Base-by-base conservation (phyloP, 2,797 vertebrate species). In the Micrastur ruficollis region DNA sequence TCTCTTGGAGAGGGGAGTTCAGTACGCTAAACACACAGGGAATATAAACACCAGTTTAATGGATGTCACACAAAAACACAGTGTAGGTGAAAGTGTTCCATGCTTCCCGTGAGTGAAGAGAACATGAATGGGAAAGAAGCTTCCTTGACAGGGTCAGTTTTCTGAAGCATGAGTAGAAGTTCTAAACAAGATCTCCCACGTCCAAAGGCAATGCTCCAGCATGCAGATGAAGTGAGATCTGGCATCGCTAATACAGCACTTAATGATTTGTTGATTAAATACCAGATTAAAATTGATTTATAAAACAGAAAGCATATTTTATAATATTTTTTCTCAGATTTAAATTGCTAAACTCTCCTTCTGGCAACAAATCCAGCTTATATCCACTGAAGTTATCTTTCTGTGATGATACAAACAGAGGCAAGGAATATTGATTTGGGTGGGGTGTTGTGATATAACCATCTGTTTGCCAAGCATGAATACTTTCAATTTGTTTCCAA, bases 271-370 rank as follows among this genome's bases (percentile, higher is more conserved):
- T 89, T 90, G 83, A 86, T 71, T 73, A 86, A 86, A 82, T 52
- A 91, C 3, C 44, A 67, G 71, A 94, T 86, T 63, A 72, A 34
- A 86, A 93, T 94, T 96, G 95, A 94, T 97, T 96, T 95, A 93
- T 95, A 94, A 81, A 93, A 89, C 58, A 82, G 34, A 72, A 76
- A 59, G 29, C 58, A 89, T 63, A 55, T 97, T 96, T 96, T 89
- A 55, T 44, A 73, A 44, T 55, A 74, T 72, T 50, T 97, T 95
- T 94, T 23, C 56, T 95, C 58, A 78, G 36, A 74, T 93, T 90
- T 87, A 90, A 87, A 81, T 93, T 74, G 71, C 63, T 75, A 81
- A 47, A 44, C 34, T 91, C 50, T 88, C 63, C 66, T 96, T 86
- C 82, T 81, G 65, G 66, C 58, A 94, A 88, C n/a, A 90, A 75